Evolutionary conservation across 2,113 vertebrate species (phyloP).

Genomic region (Oceanodroma tethys): DNA sequence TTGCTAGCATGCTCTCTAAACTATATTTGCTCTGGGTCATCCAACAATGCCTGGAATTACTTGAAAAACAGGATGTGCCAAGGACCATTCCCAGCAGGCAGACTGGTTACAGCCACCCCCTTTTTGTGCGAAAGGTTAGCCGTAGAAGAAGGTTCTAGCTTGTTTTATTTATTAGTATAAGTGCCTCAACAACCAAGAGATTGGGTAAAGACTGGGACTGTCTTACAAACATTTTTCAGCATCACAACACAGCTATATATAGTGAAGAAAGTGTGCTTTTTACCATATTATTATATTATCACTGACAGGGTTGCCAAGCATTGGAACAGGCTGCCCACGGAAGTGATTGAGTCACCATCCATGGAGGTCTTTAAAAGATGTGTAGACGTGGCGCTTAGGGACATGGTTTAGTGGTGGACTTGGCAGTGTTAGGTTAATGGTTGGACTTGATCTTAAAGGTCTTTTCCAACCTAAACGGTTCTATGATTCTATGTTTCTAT

Average conservation of each 20-base stretch:
- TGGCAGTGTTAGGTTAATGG: neutral
- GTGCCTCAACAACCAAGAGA: too few species aligned
- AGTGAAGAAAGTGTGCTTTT: too few species aligned
- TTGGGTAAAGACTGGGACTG: too few species aligned
- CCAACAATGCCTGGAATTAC: neutral
- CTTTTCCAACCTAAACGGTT: neutral
- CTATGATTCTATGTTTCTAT: neutral
- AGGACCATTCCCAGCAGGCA: neutral
- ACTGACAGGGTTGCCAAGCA: neutral
- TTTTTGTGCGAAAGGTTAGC: too few species aligned
- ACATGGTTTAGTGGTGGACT: neutral
- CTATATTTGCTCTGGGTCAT: neutral
- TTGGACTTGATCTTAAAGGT: neutral
- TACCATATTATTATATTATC: too few species aligned
- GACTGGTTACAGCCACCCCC: too few species aligned
- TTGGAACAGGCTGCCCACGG: neutral
- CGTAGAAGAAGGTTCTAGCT: too few species aligned
- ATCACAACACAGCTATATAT: too few species aligned
- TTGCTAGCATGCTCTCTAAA: neutral
- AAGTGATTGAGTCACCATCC: neutral
- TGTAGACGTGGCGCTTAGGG: neutral
- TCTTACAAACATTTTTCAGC: too few species aligned
- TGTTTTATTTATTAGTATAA: too few species aligned
- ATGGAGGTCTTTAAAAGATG: neutral
- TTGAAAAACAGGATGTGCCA: neutral